These are phyloP conservation scores for Aporophyla lueneburgensis DNA, from an alignment of 2,888 invertebrate genomes.

Conservation along the genomic window DNA sequence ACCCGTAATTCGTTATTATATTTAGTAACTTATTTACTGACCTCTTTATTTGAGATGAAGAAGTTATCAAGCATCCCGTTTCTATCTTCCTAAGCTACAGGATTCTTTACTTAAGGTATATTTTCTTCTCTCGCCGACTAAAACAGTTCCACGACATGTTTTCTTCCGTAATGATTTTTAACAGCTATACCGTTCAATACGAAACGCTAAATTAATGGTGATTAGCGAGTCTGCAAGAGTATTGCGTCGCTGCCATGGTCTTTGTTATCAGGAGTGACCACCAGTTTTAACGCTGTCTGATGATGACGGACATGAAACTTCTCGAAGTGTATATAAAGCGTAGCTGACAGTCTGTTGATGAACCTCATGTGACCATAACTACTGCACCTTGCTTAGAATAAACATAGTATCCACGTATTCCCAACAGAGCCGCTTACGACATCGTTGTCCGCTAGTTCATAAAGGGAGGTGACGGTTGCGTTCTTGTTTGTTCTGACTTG, in stretches of 20 bases:
- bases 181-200: not conserved
- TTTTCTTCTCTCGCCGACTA: slow-evolving; percentile 6
- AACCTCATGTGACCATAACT: not conserved
- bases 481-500: not conserved
- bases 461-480: not conserved
- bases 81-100: slow-evolving; percentile 25
- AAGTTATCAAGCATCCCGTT: slow-evolving; percentile 33
- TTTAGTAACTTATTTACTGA: slow-evolving; percentile 14
- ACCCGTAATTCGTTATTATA: not conserved
- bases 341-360: not conserved
- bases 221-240: not conserved
- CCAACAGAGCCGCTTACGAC: not conserved
- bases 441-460: not conserved
- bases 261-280: not conserved
- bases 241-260: not conserved
- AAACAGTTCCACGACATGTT: not conserved
- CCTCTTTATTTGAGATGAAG: slow-evolving; percentile 27
- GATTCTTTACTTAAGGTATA: slow-evolving; percentile 20
- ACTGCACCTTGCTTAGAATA: not conserved
- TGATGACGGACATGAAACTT: not conserved
- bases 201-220: not conserved
- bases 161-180: slow-evolving; percentile 1
- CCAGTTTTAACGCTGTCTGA: not conserved
- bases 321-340: not conserved
- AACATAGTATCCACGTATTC: not conserved